Evolutionary conservation across 2,888 invertebrate genomes (phyloP).

Genomic region (Myathropa florea): DNA sequence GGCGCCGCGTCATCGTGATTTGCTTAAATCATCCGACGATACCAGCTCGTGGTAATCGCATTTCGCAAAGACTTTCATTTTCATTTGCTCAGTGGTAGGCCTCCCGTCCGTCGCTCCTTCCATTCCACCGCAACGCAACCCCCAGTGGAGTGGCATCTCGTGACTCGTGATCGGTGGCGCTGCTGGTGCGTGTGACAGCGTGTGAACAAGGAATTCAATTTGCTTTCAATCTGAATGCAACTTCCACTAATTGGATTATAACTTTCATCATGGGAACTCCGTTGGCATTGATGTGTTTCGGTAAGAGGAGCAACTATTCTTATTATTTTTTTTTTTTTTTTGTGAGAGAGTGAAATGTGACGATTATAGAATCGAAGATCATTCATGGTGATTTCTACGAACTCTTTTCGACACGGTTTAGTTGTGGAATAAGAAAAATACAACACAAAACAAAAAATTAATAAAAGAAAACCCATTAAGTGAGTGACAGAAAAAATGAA

Average conservation of each 20-base stretch:
- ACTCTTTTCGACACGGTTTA: conserved; percentile 2
- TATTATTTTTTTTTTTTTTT: neutral
- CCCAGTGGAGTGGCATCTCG: conserved; percentile 26
- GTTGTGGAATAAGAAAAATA: neutral
- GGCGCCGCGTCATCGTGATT: neutral
- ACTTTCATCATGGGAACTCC: conserved; percentile 59
- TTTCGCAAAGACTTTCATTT: conserved; percentile 64
- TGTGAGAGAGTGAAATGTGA: conserved; percentile 17
- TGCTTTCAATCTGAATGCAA: conserved; percentile 40
- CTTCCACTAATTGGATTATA: conserved; percentile 63
- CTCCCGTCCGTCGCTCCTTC: no score
- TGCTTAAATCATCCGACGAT: neutral
- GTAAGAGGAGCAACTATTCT: conserved; percentile 47
- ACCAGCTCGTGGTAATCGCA: conserved; percentile 8
- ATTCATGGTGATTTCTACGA: conserved; percentile 28
- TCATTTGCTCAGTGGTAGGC: conserved; percentile 31
- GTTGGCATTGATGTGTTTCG: conserved; percentile 45
- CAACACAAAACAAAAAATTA: neutral
- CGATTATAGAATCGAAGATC: conserved; percentile 12
- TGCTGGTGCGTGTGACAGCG: neutral
- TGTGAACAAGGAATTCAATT: conserved; percentile 21
- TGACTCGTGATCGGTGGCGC: neutral
- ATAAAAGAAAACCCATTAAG: conserved; percentile 42
- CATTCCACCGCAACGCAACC: no score
- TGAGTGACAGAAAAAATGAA: conserved; percentile 11